Conservation (phyloP, 2,113 vertebrate genomes). For the Triplophysa tibetana region DNA sequence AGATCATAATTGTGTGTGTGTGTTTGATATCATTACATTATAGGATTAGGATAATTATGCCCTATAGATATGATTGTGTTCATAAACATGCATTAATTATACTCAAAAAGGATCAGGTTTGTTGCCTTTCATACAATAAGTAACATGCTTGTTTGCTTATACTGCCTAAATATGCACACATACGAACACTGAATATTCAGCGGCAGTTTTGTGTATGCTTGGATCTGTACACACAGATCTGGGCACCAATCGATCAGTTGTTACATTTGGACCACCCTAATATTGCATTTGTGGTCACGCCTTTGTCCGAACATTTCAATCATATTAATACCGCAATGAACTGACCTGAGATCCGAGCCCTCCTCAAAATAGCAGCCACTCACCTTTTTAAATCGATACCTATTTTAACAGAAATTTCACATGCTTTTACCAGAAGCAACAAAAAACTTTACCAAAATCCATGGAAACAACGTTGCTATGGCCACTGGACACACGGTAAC, state of each 20-base stretch:
- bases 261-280: too few species aligned
- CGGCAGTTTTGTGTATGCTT: background rate
- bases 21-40: constrained; percentile 43
- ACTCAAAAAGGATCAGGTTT: constrained; percentile 1
- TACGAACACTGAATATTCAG: background rate
- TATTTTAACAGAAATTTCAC: constrained; percentile 13
- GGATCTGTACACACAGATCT: background rate
- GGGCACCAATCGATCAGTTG: background rate
- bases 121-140: constrained; percentile 11
- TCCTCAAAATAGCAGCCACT: background rate
- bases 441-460: constrained; percentile 49
- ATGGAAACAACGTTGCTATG: constrained; percentile 58
- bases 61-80: background rate
- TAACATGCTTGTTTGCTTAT: background rate
- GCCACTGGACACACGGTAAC: constrained; percentile 44
- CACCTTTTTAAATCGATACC: background rate
- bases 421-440: constrained; percentile 16
- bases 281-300: background rate
- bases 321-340: background rate
- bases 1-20: constrained; percentile 38
- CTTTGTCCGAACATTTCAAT: background rate
- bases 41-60: constrained; percentile 22
- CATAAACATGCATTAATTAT: constrained; percentile 31
- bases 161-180: background rate
- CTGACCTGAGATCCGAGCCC: background rate